Conservation (phyloP, 23 tunicate species). For the Diplosoma virens region DNA sequence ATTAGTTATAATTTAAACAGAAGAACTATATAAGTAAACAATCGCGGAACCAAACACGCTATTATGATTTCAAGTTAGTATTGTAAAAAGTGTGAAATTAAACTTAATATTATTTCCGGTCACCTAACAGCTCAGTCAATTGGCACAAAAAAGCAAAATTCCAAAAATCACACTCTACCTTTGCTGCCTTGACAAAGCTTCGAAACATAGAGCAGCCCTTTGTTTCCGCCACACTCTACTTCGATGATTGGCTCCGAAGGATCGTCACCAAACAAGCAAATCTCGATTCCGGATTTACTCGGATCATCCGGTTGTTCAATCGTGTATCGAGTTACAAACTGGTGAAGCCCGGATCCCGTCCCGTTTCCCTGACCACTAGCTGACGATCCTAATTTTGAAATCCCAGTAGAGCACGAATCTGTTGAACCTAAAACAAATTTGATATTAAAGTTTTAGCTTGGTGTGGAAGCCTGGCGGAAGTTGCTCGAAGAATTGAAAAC, state of each 20-base stretch:
- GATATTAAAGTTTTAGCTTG: no score
- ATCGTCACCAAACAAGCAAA: slow-evolving; percentile 48
- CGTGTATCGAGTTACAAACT: slow-evolving; percentile 88
- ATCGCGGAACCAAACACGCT: no score
- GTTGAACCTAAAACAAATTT: not conserved
- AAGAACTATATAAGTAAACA: no score
- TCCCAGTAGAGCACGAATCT: not conserved
- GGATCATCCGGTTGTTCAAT: slow-evolving; percentile 77
- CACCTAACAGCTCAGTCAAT: no score
- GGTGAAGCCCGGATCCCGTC: slow-evolving; percentile 38
- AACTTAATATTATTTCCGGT: no score
- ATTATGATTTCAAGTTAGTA: no score
- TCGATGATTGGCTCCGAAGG: slow-evolving; percentile 62
- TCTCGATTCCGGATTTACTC: slow-evolving; percentile 49
- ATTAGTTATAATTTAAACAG: no score
- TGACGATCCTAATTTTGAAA: not conserved
- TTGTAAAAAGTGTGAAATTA: no score
- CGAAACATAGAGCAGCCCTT: slow-evolving; percentile 74
- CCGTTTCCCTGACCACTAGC: not conserved
- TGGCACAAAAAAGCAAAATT: no score
- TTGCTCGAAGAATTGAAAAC: no score
- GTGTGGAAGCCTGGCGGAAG: no score
- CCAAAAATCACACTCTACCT: no score
- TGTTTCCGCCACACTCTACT: slow-evolving; percentile 94
- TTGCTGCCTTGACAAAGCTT: slow-evolving; percentile 96